A percentile compares a stretch with the other conserved stretches of the same genome.
These are phyloP conservation scores for Sphenodon punctatus DNA, from an alignment of 2,797 vertebrate genomes.

Conservation along the genomic window DNA sequence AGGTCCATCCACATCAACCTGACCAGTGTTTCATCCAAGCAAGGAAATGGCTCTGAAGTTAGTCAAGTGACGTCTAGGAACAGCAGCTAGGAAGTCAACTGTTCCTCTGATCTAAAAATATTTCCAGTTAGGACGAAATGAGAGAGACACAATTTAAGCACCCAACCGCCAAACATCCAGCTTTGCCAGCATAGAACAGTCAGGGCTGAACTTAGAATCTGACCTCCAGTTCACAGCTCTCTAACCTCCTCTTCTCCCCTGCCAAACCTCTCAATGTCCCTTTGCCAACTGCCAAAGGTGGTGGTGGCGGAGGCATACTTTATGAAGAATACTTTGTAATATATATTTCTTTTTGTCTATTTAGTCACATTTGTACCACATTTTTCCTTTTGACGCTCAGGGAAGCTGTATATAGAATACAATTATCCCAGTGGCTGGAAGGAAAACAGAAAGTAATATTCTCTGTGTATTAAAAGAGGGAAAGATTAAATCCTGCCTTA, in stretches of 20 bases:
- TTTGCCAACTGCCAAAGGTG: too few relatives aligned
- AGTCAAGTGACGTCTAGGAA: neutral
- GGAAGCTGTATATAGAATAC: too few relatives aligned
- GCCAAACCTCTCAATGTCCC: too few relatives aligned
- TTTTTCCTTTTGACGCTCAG: too few relatives aligned
- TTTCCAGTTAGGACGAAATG: fast-evolving
- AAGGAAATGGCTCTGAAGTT: neutral
- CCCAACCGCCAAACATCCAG: neutral
- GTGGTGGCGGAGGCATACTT: too few relatives aligned
- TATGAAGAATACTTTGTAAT: too few relatives aligned
- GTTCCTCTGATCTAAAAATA: neutral
- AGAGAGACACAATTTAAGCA: neutral
- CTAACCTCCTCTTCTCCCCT: neutral
- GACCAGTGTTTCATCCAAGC: neutral
- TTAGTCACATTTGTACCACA: too few relatives aligned
- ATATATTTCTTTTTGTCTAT: too few relatives aligned
- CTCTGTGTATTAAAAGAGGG: too few relatives aligned
- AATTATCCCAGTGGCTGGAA: too few relatives aligned
- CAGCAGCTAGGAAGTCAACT: neutral
- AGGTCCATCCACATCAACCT: neutral
- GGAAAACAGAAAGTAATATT: too few relatives aligned
- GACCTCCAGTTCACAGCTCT: neutral
- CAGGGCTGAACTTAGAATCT: neutral
- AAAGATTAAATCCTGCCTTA: too few relatives aligned
- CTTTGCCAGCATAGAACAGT: neutral